Evolutionary conservation across 1,140 invertebrate species (phyloP), one percentile per base, ranked within the genome.

Genomic region (Alviniconcha marisindica): DNA sequence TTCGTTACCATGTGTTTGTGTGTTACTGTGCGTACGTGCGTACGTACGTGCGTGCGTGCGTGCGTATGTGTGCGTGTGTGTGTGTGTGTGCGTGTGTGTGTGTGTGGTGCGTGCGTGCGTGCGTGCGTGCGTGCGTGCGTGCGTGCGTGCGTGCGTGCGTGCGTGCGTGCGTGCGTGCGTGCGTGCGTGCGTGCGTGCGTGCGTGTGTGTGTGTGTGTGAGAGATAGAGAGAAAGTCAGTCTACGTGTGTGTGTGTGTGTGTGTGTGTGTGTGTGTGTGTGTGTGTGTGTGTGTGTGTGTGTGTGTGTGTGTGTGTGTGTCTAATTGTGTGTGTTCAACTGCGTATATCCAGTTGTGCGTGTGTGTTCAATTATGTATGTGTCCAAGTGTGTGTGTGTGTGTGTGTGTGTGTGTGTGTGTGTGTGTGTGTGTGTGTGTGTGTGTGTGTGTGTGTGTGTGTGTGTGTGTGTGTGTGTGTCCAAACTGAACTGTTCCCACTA

Each of bases 371-470:
- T 5, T 71, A 33, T 71, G 31, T 36, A 12, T 66, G 60, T 66
- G 60, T 66, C 10, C 10, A 28, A 12, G 7, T 24, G 21, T 60
- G 56, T 60, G 56, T 60, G 56, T 60, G 56, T n/a, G 24, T 60
- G 24, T 60, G 28, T 60, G 28, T 60, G 28, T 60, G 28, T 60
- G 28, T 60, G 7, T 60, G 56, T 60, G 56, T 60, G 56, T 60
- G 56, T 60, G 56, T 60, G 56, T 60, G 56, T 60, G 56, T 60
- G 56, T 60, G 56, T 60, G 56, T 60, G 56, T 60, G 56, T 60
- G 56, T 60, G 56, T 60, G 56, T 60, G 56, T 69, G 28, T 69
- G 28, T 69, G 28, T 69, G 5, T 69, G 28, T 69, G 28, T 69
- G 28, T 69, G 28, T 69, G 28, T 69, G 28, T 33, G 28, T 69